A percentile compares a stretch with the other conserved stretches of the same genome.
phyloP scores from a whole-genome alignment of 2,113 vertebrate species.

The Acanthisitta chloris region DNA sequence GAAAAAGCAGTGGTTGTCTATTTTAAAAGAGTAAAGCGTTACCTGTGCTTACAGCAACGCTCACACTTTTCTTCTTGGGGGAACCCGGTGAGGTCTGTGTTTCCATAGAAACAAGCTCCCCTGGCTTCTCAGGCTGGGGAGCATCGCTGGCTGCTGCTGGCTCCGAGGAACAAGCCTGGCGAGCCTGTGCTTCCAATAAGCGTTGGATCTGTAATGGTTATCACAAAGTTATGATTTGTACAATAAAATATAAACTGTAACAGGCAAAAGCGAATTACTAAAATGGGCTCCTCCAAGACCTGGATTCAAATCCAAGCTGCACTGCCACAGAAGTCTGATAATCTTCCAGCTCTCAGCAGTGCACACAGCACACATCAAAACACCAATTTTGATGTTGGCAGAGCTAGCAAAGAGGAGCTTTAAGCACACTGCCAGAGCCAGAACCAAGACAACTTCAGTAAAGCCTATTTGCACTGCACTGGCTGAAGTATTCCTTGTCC shows the following conservation, averaged over 20 bases:
- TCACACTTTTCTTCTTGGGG: conserved; percentile 74
- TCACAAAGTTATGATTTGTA: neutral
- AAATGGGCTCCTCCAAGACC: neutral
- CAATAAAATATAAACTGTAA: neutral
- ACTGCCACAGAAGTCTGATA: neutral
- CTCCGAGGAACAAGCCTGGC: conserved; percentile 33
- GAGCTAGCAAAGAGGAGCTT: neutral
- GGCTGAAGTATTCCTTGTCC: neutral
- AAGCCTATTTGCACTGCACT: neutral
- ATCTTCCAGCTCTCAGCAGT: neutral
- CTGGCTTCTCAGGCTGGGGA: neutral
- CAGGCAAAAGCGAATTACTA: neutral
- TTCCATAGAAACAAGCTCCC: conserved; percentile 69
- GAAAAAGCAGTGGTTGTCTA: neutral
- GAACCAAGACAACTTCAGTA: neutral
- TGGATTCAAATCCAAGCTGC: neutral
- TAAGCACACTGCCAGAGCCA: neutral
- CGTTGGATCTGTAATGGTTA: conserved; percentile 84
- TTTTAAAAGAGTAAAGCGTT: neutral
- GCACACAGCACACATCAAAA: neutral
- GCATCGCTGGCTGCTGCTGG: neutral
- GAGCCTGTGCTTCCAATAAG: conserved; percentile 85
- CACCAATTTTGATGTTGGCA: neutral
- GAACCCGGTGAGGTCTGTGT: conserved; percentile 37
- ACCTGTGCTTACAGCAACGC: conserved; percentile 95